Evolutionary conservation across 2,888 invertebrate species (phyloP).

Genomic region (Orthosia incerta): DNA sequence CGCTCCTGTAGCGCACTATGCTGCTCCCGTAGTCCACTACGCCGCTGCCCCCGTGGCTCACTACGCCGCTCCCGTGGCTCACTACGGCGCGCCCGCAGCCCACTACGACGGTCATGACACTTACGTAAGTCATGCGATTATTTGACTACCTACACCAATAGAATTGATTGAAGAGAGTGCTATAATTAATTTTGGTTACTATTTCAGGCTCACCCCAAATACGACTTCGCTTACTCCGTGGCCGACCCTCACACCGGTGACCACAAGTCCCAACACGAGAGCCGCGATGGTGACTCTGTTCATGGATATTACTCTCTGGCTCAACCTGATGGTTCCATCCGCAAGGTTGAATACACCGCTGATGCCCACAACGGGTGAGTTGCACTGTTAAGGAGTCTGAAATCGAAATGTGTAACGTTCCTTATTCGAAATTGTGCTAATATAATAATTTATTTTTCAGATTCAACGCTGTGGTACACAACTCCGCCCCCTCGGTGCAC

Average conservation of each 20-base stretch:
- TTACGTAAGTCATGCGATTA: conserved; percentile 63
- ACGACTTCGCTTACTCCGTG: conserved; percentile 89
- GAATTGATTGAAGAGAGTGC: background rate
- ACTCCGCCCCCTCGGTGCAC: conserved; percentile 81
- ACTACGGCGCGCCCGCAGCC: conserved; percentile 51
- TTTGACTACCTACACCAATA: background rate
- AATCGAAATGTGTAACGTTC: background rate
- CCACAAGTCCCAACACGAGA: conserved; percentile 90
- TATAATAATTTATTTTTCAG: conserved; percentile 66
- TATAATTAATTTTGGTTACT: background rate
- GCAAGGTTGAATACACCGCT: conserved; percentile 87
- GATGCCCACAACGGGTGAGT: conserved; percentile 73
- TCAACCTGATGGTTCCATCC: conserved; percentile 77
- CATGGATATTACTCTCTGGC: conserved; percentile 91
- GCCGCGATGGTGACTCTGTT: conserved; percentile 89
- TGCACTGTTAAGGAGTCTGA: background rate
- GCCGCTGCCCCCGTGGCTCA: conserved; percentile 63
- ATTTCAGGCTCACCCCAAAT: conserved; percentile 81
- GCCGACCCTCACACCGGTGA: conserved; percentile 91
- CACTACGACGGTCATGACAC: conserved; percentile 72
- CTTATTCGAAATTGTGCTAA: no score
- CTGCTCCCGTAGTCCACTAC: conserved; percentile 66
- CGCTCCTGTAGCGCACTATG: conserved; percentile 59
- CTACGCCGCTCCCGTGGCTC: conserved; percentile 60
- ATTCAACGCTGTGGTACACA: conserved; percentile 88